Base-by-base conservation (phyloP, 2,797 vertebrate species). In the Chelidonichthys spinosus region DNA sequence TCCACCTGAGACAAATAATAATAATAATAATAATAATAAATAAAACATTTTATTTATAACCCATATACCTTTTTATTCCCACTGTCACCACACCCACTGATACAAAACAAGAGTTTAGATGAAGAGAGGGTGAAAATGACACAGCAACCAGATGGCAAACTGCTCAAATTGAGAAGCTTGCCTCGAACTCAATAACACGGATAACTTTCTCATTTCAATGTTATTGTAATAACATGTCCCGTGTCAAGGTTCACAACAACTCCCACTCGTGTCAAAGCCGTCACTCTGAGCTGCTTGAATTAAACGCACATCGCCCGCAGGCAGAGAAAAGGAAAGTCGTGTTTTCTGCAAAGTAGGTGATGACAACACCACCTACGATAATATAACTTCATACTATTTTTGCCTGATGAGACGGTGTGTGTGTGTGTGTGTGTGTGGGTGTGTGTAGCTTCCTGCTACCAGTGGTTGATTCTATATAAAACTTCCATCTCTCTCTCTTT, bases 401-500 rank as follows among this genome's bases (percentile, higher is more conserved):
- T 64, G 43, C 39, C 60, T 81, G 69, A 56, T 79, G 66, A n/a
- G n/a, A n/a, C n/a, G 77, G 35, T 69, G 33, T 10, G 50, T 67
- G 52, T 15, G 56, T 67, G 42, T 75, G 62, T 81, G 79, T 59
- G 18, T 17, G 40, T 66, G 52, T 46, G 56, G 65, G 39, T 72
- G 65, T 81, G 81, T n/a, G n/a, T n/a, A n/a, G n/a, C n/a, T n/a
- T n/a, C n/a, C n/a, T n/a, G n/a, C n/a, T n/a, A n/a, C n/a, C 68
- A 88, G 88, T 72, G 76, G 72, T 66, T 84, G 80, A 87, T 84
- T 90, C 90, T 76, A 69, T 85, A 82, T 73, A 69, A 89, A 73
- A 86, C 85, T 72, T 69, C 81, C 72, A 73, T 35, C 52, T 81
- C 73, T 76, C 36, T 67, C 78, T 86, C 72, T 87, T 54, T 72